Conservation (phyloP, 2,888 invertebrate species). For the Thymelicus sylvestris region DNA sequence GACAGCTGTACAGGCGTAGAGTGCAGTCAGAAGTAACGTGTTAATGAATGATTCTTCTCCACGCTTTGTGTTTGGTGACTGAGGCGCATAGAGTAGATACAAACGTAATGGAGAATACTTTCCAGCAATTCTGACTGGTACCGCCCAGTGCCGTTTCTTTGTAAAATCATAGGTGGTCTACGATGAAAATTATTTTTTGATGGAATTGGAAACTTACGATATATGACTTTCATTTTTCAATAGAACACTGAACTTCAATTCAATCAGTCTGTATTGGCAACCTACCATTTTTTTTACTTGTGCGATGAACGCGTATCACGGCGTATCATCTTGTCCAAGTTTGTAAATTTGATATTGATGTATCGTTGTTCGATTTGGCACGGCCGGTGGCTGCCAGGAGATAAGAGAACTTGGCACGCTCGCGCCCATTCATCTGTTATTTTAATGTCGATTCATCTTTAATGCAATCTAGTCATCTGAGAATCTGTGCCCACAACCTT, state of each 20-base stretch:
- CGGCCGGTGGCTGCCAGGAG: background rate
- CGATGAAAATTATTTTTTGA: too few relatives aligned
- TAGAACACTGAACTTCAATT: background rate
- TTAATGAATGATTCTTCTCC: too few relatives aligned
- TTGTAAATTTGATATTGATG: background rate
- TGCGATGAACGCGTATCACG: background rate
- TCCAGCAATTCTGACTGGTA: too few relatives aligned
- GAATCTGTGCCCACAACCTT: too few relatives aligned
- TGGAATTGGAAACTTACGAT: too few relatives aligned
- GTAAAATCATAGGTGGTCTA: too few relatives aligned
- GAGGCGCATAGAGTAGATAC: too few relatives aligned
- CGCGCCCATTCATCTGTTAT: slow-evolving; percentile 13
- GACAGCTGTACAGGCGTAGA: background rate
- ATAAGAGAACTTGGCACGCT: slow-evolving; percentile 23
- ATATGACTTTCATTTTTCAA: background rate
- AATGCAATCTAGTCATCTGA: background rate
- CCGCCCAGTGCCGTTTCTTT: too few relatives aligned
- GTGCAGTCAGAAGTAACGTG: too few relatives aligned
- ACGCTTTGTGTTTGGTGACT: too few relatives aligned
- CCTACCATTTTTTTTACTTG: background rate
- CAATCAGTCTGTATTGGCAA: background rate
- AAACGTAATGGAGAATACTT: too few relatives aligned
- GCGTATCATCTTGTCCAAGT: background rate
- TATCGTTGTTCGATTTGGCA: slow-evolving; percentile 19
- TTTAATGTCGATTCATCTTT: background rate